Conservation (phyloP, 2,888 invertebrate genomes). For the Rhamphomyia laevipes region DNA sequence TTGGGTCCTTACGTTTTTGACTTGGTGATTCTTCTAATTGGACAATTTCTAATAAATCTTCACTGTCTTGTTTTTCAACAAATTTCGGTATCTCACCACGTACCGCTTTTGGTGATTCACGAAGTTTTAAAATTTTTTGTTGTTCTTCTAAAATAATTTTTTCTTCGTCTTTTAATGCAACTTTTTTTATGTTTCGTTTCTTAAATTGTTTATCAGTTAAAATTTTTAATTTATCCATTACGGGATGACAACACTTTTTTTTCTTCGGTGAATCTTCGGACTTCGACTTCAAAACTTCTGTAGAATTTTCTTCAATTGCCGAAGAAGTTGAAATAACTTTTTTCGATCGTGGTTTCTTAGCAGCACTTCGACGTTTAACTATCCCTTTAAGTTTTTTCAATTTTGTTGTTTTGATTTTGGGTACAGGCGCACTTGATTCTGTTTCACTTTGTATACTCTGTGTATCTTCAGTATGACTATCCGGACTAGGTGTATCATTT, state of each 20-base stretch:
- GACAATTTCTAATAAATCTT: constrained; percentile 35
- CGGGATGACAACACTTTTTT: constrained; percentile 45
- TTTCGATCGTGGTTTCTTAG: not conserved
- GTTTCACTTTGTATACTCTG: constrained; percentile 26
- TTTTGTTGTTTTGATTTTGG: constrained; percentile 27
- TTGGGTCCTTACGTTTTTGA: constrained; percentile 25
- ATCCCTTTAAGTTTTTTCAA: constrained; percentile 39
- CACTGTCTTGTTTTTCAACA: constrained; percentile 38
- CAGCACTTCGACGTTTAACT: constrained; percentile 35
- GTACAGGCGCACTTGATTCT: constrained; percentile 32
- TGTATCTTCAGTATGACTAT: no score
- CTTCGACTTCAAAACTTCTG: not conserved
- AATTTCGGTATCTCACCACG: constrained; percentile 39
- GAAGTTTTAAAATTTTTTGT: constrained; percentile 48
- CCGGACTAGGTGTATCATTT: no score
- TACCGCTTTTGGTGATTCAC: constrained; percentile 49
- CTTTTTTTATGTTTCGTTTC: constrained; percentile 37
- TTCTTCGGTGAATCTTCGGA: constrained; percentile 37
- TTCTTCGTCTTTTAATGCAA: constrained; percentile 36
- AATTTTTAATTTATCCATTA: constrained; percentile 52
- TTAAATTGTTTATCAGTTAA: constrained; percentile 50
- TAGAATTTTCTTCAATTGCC: not conserved
- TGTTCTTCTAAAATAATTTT: constrained; percentile 39
- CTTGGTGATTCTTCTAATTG: constrained; percentile 37
- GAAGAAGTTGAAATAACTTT: not conserved